Conservation (phyloP, 2,888 invertebrate genomes). For the Cabera pusaria region DNA sequence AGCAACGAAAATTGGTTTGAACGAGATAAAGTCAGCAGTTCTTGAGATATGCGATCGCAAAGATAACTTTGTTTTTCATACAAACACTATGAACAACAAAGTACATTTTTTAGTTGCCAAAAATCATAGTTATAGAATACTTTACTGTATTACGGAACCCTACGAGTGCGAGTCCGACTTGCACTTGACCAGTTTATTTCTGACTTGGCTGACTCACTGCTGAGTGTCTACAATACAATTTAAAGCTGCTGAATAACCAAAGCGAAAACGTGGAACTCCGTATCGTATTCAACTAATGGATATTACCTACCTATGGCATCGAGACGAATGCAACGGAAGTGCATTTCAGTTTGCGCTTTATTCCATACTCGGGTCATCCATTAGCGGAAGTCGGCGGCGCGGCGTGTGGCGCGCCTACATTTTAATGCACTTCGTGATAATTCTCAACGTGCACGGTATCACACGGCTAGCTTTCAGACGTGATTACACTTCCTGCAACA, state of each 20-base stretch:
- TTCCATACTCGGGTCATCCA: conserved; percentile 23
- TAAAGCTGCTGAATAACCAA: conserved; percentile 3
- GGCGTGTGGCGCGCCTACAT: conserved; percentile 53
- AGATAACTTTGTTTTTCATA: no score
- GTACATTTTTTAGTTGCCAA: no score
- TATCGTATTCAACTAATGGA: conserved; percentile 47
- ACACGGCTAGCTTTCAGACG: conserved; percentile 34
- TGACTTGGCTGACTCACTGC: no score
- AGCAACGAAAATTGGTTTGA: no score
- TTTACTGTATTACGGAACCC: no score
- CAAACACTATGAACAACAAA: no score
- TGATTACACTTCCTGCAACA: conserved; percentile 30
- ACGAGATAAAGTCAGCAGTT: no score
- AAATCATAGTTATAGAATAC: no score
- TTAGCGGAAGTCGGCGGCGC: conserved; percentile 31
- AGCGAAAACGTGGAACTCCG: conserved; percentile 1
- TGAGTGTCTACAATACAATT: no score
- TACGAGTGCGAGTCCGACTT: no score
- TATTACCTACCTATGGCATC: conserved; percentile 40
- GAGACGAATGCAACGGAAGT: conserved; percentile 40
- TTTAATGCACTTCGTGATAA: conserved; percentile 46
- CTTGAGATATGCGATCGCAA: no score
- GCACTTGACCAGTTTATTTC: no score
- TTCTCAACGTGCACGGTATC: conserved; percentile 34
- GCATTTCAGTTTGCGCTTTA: conserved; percentile 49